phyloP scores from a whole-genome alignment of 2,113 vertebrate genomes.

The Epinephelus lanceolatus region DNA sequence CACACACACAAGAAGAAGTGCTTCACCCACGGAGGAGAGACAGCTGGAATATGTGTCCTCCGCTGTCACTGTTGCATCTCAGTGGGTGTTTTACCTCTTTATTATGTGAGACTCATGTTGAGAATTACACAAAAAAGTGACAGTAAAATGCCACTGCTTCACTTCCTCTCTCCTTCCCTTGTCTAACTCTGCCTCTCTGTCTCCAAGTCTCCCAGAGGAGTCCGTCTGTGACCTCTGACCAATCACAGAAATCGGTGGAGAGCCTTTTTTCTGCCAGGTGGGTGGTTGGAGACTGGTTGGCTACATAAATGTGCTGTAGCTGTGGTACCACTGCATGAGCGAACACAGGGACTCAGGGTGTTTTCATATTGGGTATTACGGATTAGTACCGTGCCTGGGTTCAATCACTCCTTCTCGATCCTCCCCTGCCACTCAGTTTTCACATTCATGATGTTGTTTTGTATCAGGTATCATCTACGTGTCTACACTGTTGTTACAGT shows the following conservation, averaged over 20 bases:
- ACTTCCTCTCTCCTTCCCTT: slow-evolving; percentile 22
- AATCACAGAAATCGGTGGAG: slow-evolving; percentile 89
- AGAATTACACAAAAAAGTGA: slow-evolving; percentile 35
- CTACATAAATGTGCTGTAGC: not conserved
- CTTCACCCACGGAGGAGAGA: slow-evolving; percentile 16
- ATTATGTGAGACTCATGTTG: slow-evolving; percentile 17
- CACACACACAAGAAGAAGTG: not conserved
- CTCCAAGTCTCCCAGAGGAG: slow-evolving; percentile 85
- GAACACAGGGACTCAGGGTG: not conserved
- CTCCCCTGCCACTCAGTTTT: too few species aligned
- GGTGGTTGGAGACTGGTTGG: slow-evolving; percentile 35
- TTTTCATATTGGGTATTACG: too few species aligned
- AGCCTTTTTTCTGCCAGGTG: slow-evolving; percentile 92
- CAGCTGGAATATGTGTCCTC: slow-evolving; percentile 11
- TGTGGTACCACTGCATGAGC: not conserved
- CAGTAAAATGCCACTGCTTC: slow-evolving; percentile 10
- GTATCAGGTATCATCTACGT: too few species aligned
- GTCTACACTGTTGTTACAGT: too few species aligned
- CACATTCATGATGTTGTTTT: too few species aligned
- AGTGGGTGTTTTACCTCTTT: slow-evolving; percentile 19
- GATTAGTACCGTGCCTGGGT: too few species aligned
- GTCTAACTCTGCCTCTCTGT: slow-evolving; percentile 49
- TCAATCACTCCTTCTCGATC: too few species aligned
- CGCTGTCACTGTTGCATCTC: slow-evolving; percentile 14
- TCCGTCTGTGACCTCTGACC: slow-evolving; percentile 86